phyloP scores from a whole-genome alignment of 2,888 invertebrate genomes.

The Nesidiocoris tenuis region DNA sequence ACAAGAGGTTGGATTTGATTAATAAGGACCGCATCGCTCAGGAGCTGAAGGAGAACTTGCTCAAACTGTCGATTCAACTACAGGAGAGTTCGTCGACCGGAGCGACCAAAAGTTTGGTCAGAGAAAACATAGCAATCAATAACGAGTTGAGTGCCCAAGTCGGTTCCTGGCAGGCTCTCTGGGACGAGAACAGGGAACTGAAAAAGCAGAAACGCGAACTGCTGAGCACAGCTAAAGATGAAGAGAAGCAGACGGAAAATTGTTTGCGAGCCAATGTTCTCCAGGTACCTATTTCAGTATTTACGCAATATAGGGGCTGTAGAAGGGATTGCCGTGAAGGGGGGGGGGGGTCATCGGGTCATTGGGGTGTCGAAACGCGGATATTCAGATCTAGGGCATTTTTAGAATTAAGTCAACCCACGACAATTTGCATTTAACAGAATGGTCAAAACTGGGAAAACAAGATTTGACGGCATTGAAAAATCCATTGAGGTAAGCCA shows the following conservation, averaged over 20 bases:
- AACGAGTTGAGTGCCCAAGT: conserved; percentile 33
- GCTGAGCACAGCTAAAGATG: neutral
- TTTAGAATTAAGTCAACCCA: no score
- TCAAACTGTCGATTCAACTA: conserved; percentile 33
- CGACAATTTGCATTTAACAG: no score
- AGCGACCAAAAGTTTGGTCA: conserved; percentile 27
- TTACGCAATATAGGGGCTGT: no score
- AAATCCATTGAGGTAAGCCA: no score
- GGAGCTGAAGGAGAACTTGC: conserved; percentile 27
- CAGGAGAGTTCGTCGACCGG: conserved; percentile 28
- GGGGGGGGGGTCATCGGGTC: no score
- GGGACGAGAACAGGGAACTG: conserved; percentile 21
- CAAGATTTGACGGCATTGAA: no score
- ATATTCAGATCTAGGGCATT: no score
- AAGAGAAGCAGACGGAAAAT: conserved; percentile 17
- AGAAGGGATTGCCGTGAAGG: no score
- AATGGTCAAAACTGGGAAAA: no score
- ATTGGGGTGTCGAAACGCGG: no score
- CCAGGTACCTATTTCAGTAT: no score
- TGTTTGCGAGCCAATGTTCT: conserved; percentile 16
- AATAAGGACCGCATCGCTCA: conserved; percentile 30
- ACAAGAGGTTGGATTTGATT: conserved; percentile 27
- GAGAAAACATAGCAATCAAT: conserved; percentile 37
- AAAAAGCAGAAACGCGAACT: conserved; percentile 4
- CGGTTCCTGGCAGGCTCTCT: conserved; percentile 29